phyloP scores from a whole-genome alignment of 2,797 vertebrate species.

The Sebastes vulpes region DNA sequence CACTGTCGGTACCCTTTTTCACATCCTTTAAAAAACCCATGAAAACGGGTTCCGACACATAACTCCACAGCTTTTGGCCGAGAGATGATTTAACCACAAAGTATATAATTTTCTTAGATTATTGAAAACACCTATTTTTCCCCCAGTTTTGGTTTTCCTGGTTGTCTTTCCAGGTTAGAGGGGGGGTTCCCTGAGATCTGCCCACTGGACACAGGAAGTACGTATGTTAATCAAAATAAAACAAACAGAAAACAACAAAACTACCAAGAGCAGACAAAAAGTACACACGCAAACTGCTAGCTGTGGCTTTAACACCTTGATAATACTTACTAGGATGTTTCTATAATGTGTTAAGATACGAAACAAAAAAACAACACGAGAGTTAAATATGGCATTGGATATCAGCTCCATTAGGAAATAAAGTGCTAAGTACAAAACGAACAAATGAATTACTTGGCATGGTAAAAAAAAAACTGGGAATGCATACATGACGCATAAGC shows the following conservation, averaged over 20 bases:
- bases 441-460: constrained; percentile 54
- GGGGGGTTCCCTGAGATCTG: constrained; percentile 85
- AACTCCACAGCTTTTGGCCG: constrained; percentile 18
- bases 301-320: constrained; percentile 57
- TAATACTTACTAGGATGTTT: constrained; percentile 61
- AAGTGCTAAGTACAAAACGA: constrained; percentile 87
- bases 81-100: not conserved
- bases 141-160: constrained; percentile 29
- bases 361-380: constrained; percentile 45
- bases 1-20: not conserved
- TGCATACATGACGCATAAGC: constrained; percentile 78
- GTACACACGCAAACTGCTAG: constrained; percentile 32
- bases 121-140: constrained; percentile 11
- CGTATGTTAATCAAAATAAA: constrained; percentile 31
- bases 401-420: constrained; percentile 82
- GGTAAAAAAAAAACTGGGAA: constrained; percentile 56
- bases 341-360: constrained; percentile 56
- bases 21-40: not conserved
- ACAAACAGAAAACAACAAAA: constrained; percentile 29
- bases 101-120: not conserved
- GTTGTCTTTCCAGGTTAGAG: constrained; percentile 15
- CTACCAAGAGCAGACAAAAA: constrained; percentile 13
- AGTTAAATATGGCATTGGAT: constrained; percentile 77
- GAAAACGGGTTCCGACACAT: not conserved
- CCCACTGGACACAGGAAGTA: constrained; percentile 78